Base-by-base conservation (phyloP, 30 jellyfish, hydroid and myxozoan species). In the Chironex yamaguchii region DNA sequence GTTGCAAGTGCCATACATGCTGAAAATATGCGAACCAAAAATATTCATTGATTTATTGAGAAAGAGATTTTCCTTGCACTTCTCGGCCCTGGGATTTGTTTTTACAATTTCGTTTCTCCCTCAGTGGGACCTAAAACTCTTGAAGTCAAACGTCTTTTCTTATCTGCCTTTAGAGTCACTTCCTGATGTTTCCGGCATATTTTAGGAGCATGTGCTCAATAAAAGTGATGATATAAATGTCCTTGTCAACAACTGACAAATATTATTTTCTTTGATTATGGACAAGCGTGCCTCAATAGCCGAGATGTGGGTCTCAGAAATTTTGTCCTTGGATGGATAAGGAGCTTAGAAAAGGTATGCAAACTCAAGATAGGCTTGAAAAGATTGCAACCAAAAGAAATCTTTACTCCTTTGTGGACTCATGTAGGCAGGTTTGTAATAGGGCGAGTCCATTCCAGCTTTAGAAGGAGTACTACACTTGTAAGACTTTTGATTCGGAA, bases 271-370 rank as follows among this genome's bases (percentile, higher is more conserved):
- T 20, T 32, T 14, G 20, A 54, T 79, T 29, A 79, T 79, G 0
- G 81, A 79, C 24, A 58, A 35, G 25, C 81, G 64, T 79, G 90
- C 81, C n/a, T 81, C 81, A 14, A 17, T 53, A 23, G 17, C 20
- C 9, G 70, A 62, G 24, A 53, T 79, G 90, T 81, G 90, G 23
- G 90, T 79, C 17, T 79, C 90, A 21, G 81, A 58, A 27, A 34
- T 53, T 58, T 32, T 79, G 90, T 72, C 81, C 90, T 71, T 79
- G 90, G 90, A 52, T 82, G 1, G 75, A 81, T 34, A 34, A 48
- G 49, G 63, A 63, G 49, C 84, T 81, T 12, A 81, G 33, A 50
- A 24, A 64, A 2, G n/a, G 65, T 22, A 81, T 81, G 84, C 85
- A 49, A 24, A 62, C 91, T 12, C 36, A 84, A 36, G 91, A 81